phyloP scores from a whole-genome alignment of 1,140 invertebrate genomes.

The Penaeus chinensis region DNA sequence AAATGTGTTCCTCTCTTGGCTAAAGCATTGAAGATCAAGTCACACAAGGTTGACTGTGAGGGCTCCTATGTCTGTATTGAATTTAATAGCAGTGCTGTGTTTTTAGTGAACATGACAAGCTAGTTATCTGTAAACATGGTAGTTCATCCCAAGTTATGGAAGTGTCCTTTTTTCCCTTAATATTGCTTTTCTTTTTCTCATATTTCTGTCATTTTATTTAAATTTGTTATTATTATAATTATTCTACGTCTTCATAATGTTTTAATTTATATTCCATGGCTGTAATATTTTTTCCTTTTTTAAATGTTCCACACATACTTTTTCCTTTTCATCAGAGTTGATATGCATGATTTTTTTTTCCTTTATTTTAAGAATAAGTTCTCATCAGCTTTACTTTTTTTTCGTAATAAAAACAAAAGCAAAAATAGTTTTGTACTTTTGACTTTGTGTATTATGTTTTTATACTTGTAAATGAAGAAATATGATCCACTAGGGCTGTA shows the following conservation, averaged over 20 bases:
- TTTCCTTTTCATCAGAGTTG: too few species aligned
- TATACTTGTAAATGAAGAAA: conserved; percentile 35
- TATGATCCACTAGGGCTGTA: conserved; percentile 14
- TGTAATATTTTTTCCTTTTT: too few species aligned
- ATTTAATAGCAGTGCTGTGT: conserved; percentile 29
- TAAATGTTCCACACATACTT: too few species aligned
- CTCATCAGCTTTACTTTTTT: background rate
- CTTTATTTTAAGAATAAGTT: background rate
- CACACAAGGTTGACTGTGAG: conserved; percentile 40
- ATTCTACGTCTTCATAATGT: too few species aligned
- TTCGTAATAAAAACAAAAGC: too few species aligned
- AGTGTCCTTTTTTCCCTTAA: too few species aligned
- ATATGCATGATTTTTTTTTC: too few species aligned
- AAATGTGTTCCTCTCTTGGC: too few species aligned
- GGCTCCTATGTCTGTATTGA: conserved; percentile 21
- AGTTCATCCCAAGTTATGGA: conserved; percentile 11
- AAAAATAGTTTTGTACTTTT: background rate
- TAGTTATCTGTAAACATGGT: conserved; percentile 16
- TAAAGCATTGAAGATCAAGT: background rate
- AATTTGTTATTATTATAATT: too few species aligned
- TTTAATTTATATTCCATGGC: too few species aligned
- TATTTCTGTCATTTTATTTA: too few species aligned
- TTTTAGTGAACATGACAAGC: conserved; percentile 24
- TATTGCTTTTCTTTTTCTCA: too few species aligned
- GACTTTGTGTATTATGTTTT: conserved; percentile 35